Percentiles rank a stretch among this genome's conserved stretches.
Evolutionary conservation across 2,888 invertebrate species (phyloP).

Genomic region (Patella depressa): DNA sequence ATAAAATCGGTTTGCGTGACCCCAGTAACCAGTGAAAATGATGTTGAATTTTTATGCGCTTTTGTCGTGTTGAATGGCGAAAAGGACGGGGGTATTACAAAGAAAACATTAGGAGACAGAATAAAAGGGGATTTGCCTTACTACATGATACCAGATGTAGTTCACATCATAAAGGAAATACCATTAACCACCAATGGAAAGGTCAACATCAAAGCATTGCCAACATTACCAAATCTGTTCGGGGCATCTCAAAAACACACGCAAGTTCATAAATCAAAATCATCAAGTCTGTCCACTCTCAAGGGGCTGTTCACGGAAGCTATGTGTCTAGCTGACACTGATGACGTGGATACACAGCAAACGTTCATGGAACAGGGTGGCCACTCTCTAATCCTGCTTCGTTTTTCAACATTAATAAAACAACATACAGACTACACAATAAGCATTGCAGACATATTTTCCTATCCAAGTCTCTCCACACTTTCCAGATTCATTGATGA

Average conservation of each 20-base stretch:
- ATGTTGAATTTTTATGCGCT: background rate
- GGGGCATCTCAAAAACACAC: background rate
- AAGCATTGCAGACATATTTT: background rate
- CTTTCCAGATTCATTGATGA: background rate
- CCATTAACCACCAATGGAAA: conserved; percentile 24
- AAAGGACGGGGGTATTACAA: background rate
- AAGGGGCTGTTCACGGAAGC: background rate
- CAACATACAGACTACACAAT: background rate
- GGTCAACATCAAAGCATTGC: conserved; percentile 15
- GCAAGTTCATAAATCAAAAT: background rate
- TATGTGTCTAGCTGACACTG: background rate
- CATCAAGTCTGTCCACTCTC: background rate
- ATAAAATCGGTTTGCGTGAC: background rate
- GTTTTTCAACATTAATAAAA: background rate
- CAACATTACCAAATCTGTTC: conserved; percentile 12
- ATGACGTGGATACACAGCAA: background rate
- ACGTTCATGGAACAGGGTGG: conserved; percentile 6
- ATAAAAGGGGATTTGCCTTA: conserved; percentile 6
- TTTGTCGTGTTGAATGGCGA: background rate
- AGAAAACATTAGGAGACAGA: background rate
- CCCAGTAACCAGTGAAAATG: background rate
- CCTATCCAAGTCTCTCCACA: background rate
- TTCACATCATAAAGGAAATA: conserved; percentile 13
- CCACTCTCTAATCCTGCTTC: background rate
- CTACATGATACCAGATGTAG: conserved; percentile 24